These are phyloP conservation scores for Rhynchonycteris naso DNA, from an alignment of 2,797 vertebrate genomes.

Conservation along the genomic window DNA sequence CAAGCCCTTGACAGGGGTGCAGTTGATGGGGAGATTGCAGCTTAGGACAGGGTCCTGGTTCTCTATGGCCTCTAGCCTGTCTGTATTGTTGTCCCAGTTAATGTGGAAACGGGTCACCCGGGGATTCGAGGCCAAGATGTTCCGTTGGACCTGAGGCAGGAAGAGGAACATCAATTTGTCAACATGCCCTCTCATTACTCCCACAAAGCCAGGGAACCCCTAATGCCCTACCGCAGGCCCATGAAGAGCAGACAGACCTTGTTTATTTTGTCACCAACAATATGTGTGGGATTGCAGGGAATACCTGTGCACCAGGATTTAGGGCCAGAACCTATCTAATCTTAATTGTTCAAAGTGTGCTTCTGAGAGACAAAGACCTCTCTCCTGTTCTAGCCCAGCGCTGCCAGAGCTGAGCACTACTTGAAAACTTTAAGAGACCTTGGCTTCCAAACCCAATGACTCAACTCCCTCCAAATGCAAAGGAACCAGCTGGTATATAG, in stretches of 20 bases:
- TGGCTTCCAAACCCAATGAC: neutral
- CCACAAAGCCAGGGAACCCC: neutral
- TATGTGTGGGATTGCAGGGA: neutral
- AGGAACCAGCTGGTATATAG: neutral
- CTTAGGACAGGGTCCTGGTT: conserved; percentile 91
- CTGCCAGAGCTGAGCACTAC: neutral
- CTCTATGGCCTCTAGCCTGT: conserved; percentile 93
- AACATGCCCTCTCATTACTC: neutral
- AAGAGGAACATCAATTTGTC: neutral
- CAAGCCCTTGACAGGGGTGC: conserved; percentile 88
- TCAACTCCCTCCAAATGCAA: neutral
- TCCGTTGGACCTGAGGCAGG: conserved; percentile 92
- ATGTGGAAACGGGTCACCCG: conserved; percentile 96
- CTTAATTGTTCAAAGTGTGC: neutral
- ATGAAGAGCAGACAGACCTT: neutral
- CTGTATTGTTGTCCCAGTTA: conserved; percentile 93
- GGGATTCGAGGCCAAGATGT: conserved; percentile 95
- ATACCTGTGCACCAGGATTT: neutral
- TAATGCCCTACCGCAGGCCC: neutral
- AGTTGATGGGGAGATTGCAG: conserved; percentile 89
- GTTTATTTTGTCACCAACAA: neutral
- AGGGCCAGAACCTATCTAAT: conserved; percentile 6
- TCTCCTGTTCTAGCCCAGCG: neutral
- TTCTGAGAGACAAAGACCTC: conserved; percentile 33
- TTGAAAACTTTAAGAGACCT: conserved; percentile 27